Evolutionary conservation across 2,113 vertebrate species (phyloP), one percentile per base, ranked within the genome.

Genomic region (Pomatostomus ruficeps): DNA sequence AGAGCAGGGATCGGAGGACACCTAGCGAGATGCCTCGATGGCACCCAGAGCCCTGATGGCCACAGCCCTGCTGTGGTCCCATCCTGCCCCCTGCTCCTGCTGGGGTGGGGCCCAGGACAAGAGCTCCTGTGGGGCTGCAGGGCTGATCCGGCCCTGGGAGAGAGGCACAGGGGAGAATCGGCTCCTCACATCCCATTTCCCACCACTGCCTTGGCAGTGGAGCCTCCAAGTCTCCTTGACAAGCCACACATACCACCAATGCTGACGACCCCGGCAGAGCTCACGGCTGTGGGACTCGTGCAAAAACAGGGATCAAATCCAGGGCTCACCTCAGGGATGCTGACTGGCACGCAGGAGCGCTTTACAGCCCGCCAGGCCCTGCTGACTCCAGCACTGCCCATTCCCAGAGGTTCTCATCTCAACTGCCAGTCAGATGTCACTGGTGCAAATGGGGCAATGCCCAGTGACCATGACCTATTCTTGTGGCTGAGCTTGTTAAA

Each of bases 1-100:
- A 95, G 59, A 81, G 79, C 76, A 94, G 92, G 73, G 86, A 92
- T 92, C 0, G 88, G 92, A 93, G 94, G 95, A 93, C 96, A 97
- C 76, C 96, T 97, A 96, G 96, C 84, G 95, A 93, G 76, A 76
- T 42, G 89, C 33, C 45, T 57, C 2, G 8, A 35, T 7, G 77
- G 65, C 80, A 75, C 62, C 62, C 85, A 25, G 57, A 73, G 58
- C 62, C n/a, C 70, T 49, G 14, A 1, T 5, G 9, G 59, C 28
- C 63, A 29, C 3, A 2, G 42, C 45, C 38, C 61, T 31, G 55
- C 73, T 25, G 11, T 0, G 1, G 6, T 18, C 8, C 61, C 48
- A 38, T 35, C 62, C 61, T 31, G 54, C n/a, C 59, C 31, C 22
- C 24, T 43, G 43, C 40, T 74, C 52, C 75, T 72, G 62, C 48